Evolutionary conservation across 2,888 invertebrate species (phyloP).

Genomic region (Conomelus anceps): DNA sequence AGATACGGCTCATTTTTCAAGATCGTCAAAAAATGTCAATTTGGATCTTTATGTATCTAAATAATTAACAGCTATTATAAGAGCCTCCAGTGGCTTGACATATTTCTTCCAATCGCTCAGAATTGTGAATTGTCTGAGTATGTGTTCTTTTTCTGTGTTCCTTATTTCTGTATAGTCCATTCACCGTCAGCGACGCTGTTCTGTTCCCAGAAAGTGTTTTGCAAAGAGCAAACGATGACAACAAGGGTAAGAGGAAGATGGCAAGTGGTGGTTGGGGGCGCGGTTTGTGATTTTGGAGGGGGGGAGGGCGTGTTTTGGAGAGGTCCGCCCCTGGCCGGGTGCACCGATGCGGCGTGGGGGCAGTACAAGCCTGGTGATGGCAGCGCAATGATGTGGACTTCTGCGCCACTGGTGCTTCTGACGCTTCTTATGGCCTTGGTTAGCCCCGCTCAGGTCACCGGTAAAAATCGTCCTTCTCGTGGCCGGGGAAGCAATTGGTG

Average conservation of each 20-base stretch:
- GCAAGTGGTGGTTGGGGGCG: slow-evolving; percentile 34
- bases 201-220: not conserved
- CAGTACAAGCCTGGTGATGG: slow-evolving; percentile 17
- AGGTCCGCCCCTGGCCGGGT: slow-evolving; percentile 34
- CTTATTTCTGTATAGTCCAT: not conserved
- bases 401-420: slow-evolving; percentile 39
- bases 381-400: slow-evolving; percentile 31
- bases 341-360: slow-evolving; percentile 18
- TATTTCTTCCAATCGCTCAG: not conserved
- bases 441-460: slow-evolving; percentile 42
- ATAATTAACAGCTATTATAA: too few relatives aligned
- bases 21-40: too few relatives aligned
- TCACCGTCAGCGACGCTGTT: not conserved
- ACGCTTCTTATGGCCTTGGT: slow-evolving; percentile 48
- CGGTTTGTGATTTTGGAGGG: slow-evolving; percentile 39
- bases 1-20: too few relatives aligned
- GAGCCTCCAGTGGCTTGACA: not conserved
- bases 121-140: not conserved
- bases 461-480: slow-evolving; percentile 58
- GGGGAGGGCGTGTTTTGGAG: slow-evolving; percentile 32
- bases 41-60: too few relatives aligned
- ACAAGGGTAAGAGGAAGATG: slow-evolving; percentile 19
- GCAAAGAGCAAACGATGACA: not conserved
- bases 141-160: too few relatives aligned
- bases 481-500: slow-evolving; percentile 90